These are phyloP conservation scores for Acanthiza pusilla DNA, from an alignment of 2,797 vertebrate genomes.

Conservation along the genomic window DNA sequence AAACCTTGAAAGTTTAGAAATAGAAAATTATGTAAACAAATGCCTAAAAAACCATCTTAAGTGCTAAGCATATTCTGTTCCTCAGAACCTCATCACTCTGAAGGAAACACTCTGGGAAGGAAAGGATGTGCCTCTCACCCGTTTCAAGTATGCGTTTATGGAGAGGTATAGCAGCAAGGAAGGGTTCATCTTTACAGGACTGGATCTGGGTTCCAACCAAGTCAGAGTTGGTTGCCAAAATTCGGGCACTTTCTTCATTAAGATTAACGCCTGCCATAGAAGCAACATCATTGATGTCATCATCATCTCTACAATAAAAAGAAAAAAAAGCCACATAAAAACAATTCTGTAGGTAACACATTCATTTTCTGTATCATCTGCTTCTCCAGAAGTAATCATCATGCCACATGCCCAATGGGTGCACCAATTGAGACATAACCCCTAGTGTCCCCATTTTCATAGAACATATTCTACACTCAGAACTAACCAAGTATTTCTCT, in stretches of 20 bases:
- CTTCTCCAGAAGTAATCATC: not conserved
- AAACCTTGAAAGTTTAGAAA: constrained; percentile 27
- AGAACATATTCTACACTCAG: not conserved
- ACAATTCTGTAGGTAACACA: not conserved
- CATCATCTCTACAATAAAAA: constrained; percentile 78
- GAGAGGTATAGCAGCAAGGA: constrained; percentile 81
- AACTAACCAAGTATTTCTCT: not conserved
- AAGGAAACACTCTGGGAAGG: not conserved
- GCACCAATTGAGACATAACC: not conserved
- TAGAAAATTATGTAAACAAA: not conserved
- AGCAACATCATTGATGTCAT: constrained; percentile 89
- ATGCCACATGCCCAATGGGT: not conserved
- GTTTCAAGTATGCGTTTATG: constrained; percentile 85
- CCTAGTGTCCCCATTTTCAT: not conserved
- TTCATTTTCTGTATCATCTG: not conserved
- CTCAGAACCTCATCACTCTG: not conserved
- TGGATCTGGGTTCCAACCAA: constrained; percentile 84
- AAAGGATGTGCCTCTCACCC: constrained; percentile 68
- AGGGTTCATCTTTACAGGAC: constrained; percentile 88
- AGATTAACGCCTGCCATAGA: constrained; percentile 89
- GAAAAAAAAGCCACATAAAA: not conserved
- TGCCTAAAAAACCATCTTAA: not conserved
- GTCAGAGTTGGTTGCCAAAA: constrained; percentile 85
- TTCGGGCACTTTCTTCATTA: constrained; percentile 85
- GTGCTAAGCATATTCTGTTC: not conserved